Conservation (phyloP, 1,140 invertebrate genomes). For the Lasaia peninsularis region DNA sequence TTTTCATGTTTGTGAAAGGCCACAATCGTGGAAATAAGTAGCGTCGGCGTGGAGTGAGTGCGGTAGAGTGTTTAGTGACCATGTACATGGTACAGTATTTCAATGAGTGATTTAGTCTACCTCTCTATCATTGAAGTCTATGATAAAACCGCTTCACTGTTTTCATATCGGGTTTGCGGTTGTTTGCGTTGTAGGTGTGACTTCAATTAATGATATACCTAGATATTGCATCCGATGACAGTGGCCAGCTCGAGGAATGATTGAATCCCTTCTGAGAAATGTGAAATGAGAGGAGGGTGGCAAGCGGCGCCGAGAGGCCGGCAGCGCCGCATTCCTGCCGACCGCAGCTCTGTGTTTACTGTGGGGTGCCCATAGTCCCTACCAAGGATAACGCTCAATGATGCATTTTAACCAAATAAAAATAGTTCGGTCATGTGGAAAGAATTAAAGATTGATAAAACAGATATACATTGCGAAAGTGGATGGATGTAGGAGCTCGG, state of each 20-base stretch:
- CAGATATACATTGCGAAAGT: too few species aligned
- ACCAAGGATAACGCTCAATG: slow-evolving; percentile 11
- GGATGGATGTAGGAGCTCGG: too few species aligned
- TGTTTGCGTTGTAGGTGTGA: neutral
- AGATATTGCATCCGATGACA: slow-evolving; percentile 56
- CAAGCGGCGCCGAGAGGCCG: slow-evolving; percentile 36
- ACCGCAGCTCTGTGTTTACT: slow-evolving; percentile 66
- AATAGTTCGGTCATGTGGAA: too few species aligned
- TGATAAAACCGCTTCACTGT: too few species aligned
- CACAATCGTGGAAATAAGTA: too few species aligned
- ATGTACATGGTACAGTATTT: too few species aligned
- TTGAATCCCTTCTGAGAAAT: slow-evolving; percentile 65
- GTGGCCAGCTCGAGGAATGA: slow-evolving; percentile 49
- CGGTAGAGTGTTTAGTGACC: too few species aligned
- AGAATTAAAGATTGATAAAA: too few species aligned
- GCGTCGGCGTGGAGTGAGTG: too few species aligned
- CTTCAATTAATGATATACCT: slow-evolving; percentile 25
- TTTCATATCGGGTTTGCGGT: too few species aligned
- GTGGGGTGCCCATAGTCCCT: slow-evolving; percentile 29
- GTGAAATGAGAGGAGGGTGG: slow-evolving; percentile 60
- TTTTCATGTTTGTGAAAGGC: too few species aligned
- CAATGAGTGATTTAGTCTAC: neutral
- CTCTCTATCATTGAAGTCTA: too few species aligned
- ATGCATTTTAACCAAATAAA: neutral
- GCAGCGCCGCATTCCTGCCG: slow-evolving; percentile 52